Evolutionary conservation across 2,113 vertebrate genomes (phyloP).

Genomic region (Gulo gulo): DNA sequence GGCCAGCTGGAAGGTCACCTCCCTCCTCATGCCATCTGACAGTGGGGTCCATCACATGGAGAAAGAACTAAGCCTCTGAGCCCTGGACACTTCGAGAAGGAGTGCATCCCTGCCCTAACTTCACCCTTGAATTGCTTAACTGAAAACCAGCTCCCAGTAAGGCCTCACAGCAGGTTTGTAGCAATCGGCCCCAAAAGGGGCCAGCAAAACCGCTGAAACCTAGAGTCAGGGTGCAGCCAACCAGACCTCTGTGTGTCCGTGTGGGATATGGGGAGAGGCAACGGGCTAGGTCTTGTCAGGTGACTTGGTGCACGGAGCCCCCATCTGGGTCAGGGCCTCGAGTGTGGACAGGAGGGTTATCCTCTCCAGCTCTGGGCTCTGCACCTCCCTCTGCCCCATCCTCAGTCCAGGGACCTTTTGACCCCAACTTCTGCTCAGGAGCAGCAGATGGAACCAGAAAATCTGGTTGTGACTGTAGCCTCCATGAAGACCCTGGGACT

Average conservation of each 20-base stretch:
- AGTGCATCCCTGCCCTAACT: not conserved
- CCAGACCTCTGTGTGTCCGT: not conserved
- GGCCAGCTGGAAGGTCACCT: fast-evolving
- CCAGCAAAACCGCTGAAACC: not conserved
- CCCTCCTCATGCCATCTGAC: not conserved
- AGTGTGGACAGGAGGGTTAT: not conserved
- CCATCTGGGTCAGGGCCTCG: not conserved
- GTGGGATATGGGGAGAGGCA: not conserved
- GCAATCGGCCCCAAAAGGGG: not conserved
- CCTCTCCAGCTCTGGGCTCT: not conserved
- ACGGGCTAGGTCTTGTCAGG: not conserved
- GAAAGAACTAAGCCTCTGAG: not conserved
- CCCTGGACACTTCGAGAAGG: not conserved
- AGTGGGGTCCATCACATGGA: not conserved
- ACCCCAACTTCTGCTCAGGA: not conserved
- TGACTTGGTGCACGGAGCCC: not conserved
- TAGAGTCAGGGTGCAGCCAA: not conserved
- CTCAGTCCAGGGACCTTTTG: not conserved
- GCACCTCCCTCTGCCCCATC: not conserved
- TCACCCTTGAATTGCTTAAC: not conserved
- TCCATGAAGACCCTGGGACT: not conserved
- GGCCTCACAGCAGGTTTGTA: not conserved
- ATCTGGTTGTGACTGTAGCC: not conserved
- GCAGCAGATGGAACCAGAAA: not conserved
- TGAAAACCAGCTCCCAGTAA: not conserved